Percentiles rank a stretch among this genome's conserved stretches.
phyloP scores from a whole-genome alignment of 1,140 invertebrate species.

The Daktulosphaira vitifoliae region DNA sequence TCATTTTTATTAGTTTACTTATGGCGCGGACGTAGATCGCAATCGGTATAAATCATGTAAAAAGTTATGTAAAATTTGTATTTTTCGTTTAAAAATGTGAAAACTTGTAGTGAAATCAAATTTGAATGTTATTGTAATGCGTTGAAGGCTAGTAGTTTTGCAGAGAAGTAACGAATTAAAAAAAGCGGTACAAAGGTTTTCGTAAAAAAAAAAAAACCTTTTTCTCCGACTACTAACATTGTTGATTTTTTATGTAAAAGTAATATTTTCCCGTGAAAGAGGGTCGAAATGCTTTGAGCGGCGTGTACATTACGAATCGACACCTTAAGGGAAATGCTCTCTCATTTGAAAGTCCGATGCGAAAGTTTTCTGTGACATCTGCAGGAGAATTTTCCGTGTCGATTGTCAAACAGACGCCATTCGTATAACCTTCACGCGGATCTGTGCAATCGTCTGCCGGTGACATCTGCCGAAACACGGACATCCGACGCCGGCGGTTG shows the following conservation, averaged over 20 bases:
- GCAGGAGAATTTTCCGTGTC: constrained; percentile 14
- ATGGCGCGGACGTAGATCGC: too few relatives aligned
- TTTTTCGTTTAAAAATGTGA: too few relatives aligned
- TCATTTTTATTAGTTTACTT: too few relatives aligned
- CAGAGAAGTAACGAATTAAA: too few relatives aligned
- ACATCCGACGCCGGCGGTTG: constrained; percentile 9
- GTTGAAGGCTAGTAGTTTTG: too few relatives aligned
- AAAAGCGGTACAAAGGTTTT: too few relatives aligned
- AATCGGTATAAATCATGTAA: too few relatives aligned
- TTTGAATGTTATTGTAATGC: too few relatives aligned
- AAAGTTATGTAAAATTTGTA: too few relatives aligned
- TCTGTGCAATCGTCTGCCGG: constrained; percentile 3
- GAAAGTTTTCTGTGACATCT: constrained; percentile 24
- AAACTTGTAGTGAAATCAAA: too few relatives aligned
- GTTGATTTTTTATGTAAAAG: neutral
- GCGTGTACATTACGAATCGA: constrained; percentile 7
- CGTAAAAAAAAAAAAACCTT: neutral
- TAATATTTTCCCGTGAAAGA: neutral
- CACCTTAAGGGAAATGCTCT: neutral
- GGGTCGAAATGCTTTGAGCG: neutral
- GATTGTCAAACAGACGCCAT: neutral
- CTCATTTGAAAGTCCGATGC: constrained; percentile 31
- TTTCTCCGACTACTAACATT: too few relatives aligned
- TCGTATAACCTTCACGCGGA: neutral
- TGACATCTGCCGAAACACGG: constrained; percentile 27